Base-by-base conservation (phyloP, 2,888 invertebrate species). In the Dyspetes luteomarginatus region DNA sequence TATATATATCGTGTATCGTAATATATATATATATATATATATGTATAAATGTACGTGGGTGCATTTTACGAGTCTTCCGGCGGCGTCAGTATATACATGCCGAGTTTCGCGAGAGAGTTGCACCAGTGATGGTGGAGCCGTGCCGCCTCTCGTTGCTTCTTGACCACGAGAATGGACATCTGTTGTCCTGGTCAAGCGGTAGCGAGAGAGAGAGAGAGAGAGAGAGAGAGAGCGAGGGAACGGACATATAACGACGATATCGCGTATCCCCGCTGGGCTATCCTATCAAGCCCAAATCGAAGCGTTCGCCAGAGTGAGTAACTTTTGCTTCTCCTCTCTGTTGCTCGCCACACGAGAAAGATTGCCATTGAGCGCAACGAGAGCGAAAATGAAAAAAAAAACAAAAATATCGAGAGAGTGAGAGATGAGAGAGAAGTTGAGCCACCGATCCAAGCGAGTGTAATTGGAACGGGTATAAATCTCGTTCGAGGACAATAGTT, bases 391-490 rank as follows among this genome's bases (percentile, higher is more conserved):
- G 24, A 9, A 17, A n/a, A 60, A 26, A 50, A 58, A 58, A 24
- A 17, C 9, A n/a, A n/a, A n/a, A n/a, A n/a, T n/a, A 30, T 15
- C 7, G 36, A 45, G 48, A 55, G 50, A 52, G 28, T 28, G 28
- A 28, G 56, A 45, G 17, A 9, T 26, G 55, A 67, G 58, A 60
- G 36, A 60, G 36, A 60, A n/a, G 43, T 22, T 43, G 50, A 71
- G 71, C 41, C 67, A 9, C 36, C 36, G 7, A 1, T 9, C 71
- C 78, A 74, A 68, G 52, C 78, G 75, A 86, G 84, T 86, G 89
- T 91, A 91, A 91, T 91, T 91, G 90, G 90, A 87, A 87, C 88
- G 87, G 84, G 86, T 86, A 91, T 91, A 91, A 91, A 91, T 91
- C 90, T 90, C 86, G 82, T 86, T 85, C 87, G 76, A 82, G 88